Evolutionary conservation across 2,888 invertebrate genomes (phyloP).

Genomic region (Drosophila bunnanda): DNA sequence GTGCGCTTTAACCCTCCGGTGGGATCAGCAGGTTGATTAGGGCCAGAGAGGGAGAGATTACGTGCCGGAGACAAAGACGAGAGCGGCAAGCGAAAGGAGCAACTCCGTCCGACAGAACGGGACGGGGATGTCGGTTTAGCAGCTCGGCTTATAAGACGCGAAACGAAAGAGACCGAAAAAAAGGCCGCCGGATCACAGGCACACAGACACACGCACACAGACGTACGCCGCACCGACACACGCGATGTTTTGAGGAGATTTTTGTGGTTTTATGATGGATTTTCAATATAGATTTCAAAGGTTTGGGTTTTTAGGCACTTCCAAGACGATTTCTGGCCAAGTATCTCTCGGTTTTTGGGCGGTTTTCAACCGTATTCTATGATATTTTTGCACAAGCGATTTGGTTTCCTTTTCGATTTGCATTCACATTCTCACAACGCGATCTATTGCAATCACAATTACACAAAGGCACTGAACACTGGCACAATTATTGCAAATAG

Average conservation of each 20-base stretch:
- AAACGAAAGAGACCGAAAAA: constrained; percentile 63
- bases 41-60: constrained; percentile 65
- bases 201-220: constrained; percentile 29
- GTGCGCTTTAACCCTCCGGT: constrained; percentile 57
- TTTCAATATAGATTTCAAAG: constrained; percentile 33
- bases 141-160: constrained; percentile 76
- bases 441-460: constrained; percentile 28
- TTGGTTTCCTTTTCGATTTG: constrained; percentile 4
- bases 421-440: constrained; percentile 3
- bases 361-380: constrained; percentile 3
- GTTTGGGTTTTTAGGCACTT: constrained; percentile 48
- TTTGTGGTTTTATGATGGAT: constrained; percentile 72
- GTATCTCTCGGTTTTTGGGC: constrained; percentile 19
- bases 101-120: constrained; percentile 22
- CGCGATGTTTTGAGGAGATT: constrained; percentile 71
- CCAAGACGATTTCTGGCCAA: background rate
- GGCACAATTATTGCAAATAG: constrained; percentile 3
- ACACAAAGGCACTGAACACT: constrained; percentile 11
- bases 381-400: background rate
- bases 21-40: constrained; percentile 77
- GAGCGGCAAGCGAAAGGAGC: constrained; percentile 27
- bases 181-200: constrained; percentile 58
- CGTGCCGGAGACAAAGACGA: constrained; percentile 75
- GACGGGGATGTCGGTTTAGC: constrained; percentile 55
- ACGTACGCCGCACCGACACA: constrained; percentile 32